Base-by-base conservation (phyloP, 2,797 vertebrate genomes). In the Spinus pinus region DNA sequence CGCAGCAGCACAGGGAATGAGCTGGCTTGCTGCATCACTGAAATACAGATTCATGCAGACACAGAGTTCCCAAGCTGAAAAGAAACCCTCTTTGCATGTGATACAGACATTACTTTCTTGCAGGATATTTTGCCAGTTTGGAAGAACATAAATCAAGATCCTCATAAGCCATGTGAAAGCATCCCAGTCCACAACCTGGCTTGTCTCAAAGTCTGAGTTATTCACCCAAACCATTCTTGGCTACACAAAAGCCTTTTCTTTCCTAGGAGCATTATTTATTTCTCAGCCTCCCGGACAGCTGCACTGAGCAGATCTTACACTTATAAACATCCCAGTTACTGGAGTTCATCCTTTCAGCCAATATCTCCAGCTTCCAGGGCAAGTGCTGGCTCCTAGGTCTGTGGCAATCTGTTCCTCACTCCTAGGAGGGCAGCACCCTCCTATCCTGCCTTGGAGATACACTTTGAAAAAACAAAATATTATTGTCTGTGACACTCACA, bases 181-280 rank as follows among this genome's bases (percentile, higher is more conserved):
- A 66, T 19, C 25, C 0, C 56, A 67, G 83, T 9, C 69, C 50
- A 17, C 73, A 72, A 19, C 67, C 67, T 77, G 83, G 60, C 64
- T 73, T 17, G 18, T 33, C 88, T 91, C 93, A 88, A 64, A 72
- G 66, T 19, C 53, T 4, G 7, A 41, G 47, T 44, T n/a, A 75
- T 62, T 69, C 67, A 46, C 75, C 35, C 57, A 56, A 81, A 49
- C 41, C 0, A 0, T 27, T 88, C 81, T 44, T 82, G 92, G 96
- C 92, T 83, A 22, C 37, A 61, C 31, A 81, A 86, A 62, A 70
- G 51, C 56, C 83, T 86, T 64, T 70, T 80, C 58, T 66, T 85
- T 73, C 83, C 60, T 82, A 44, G 2, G 2, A 62, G 25, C 7
- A 4, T 47, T 88, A 90, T 66, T 93, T 84, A 79, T 80, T 73